Evolutionary conservation across 2,797 vertebrate genomes (phyloP).

Genomic region (Scolopax rusticola): DNA sequence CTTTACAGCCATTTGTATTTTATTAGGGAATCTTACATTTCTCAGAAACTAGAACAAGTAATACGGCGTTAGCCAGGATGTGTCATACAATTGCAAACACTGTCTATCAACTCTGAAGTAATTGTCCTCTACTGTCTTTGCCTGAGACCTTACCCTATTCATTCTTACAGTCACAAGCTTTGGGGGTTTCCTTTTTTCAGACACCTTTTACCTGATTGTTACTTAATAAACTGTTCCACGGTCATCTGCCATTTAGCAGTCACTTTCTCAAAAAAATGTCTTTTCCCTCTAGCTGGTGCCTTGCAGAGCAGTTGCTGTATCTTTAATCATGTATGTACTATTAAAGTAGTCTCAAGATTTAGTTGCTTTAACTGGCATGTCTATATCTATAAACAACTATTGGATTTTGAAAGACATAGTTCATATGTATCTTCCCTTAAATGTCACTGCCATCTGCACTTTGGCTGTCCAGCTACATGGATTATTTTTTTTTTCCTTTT

Average conservation of each 20-base stretch:
- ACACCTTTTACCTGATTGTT: not conserved
- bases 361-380: not conserved
- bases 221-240: not conserved
- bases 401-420: not conserved
- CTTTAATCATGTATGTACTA: not conserved
- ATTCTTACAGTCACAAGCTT: not conserved
- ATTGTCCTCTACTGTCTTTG: not conserved
- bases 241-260: not conserved
- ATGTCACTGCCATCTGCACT: not conserved
- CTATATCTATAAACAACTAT: not conserved
- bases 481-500: conserved; percentile 3
- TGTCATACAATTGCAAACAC: not conserved
- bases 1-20: not conserved
- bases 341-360: not conserved
- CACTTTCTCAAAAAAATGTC: not conserved
- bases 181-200: not conserved
- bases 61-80: not conserved
- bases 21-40: not conserved
- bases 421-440: not conserved
- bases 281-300: not conserved
- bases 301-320: not conserved
- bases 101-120: not conserved
- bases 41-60: not conserved
- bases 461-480: not conserved
- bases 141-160: not conserved